Conservation (phyloP, 2,888 invertebrate species). For the Ptychoptera albimana region DNA sequence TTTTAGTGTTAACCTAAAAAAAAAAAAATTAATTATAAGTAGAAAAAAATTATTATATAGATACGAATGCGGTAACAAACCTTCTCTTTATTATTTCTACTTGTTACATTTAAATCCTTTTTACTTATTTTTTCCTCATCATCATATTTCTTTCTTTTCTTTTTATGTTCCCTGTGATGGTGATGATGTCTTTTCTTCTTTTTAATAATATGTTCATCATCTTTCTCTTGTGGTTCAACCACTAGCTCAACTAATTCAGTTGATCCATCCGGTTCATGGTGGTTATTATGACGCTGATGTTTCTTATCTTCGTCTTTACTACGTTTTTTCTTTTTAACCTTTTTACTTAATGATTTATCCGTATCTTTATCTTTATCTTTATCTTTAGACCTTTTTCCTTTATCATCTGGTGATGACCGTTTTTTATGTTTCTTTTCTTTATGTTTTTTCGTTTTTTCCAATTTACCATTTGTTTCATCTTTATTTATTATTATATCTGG, state of each 20-base stretch:
- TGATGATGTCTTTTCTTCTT: slow-evolving; percentile 13
- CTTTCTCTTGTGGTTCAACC: slow-evolving; percentile 10
- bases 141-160: slow-evolving; percentile 20
- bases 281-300: slow-evolving; percentile 1
- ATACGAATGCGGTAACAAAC: too few species aligned
- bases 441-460: slow-evolving; percentile 22
- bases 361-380: slow-evolving; percentile 21
- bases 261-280: slow-evolving; percentile 5
- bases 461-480: slow-evolving; percentile 22
- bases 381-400: slow-evolving; percentile 13
- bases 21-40: too few species aligned
- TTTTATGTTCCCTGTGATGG: slow-evolving; percentile 12
- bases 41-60: too few species aligned
- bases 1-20: too few species aligned
- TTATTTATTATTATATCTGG: slow-evolving; percentile 26
- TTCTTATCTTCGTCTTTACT: slow-evolving; percentile 9
- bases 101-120: slow-evolving; percentile 24
- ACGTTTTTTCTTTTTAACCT: slow-evolving; percentile 13
- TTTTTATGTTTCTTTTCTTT: slow-evolving; percentile 14
- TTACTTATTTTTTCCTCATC: slow-evolving; percentile 14
- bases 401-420: slow-evolving; percentile 6
- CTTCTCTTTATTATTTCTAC: slow-evolving; percentile 10
- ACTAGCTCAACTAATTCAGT: slow-evolving; percentile 9
- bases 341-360: slow-evolving; percentile 13
- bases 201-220: slow-evolving; percentile 10